Conservation (phyloP, 2,797 vertebrate species). For the Glossophaga mutica region DNA sequence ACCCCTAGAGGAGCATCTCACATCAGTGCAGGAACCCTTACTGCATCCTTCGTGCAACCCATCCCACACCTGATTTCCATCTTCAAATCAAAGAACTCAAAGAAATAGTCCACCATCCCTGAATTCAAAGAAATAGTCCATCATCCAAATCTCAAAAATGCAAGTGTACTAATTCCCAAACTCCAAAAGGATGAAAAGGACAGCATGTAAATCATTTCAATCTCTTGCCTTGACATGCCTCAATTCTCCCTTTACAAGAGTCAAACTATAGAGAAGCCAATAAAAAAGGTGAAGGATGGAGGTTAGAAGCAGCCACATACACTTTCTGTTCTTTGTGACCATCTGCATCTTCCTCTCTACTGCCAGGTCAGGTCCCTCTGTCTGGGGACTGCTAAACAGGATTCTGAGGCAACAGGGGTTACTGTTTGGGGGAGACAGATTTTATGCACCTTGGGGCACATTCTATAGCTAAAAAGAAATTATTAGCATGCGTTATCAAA, state of each 20-base stretch:
- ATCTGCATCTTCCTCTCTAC: background rate
- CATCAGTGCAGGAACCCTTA: background rate
- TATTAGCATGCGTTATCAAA: background rate
- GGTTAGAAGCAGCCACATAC: background rate
- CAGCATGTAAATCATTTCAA: background rate
- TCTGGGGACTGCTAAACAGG: background rate
- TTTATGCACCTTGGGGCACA: constrained; percentile 10
- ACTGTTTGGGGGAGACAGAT: background rate
- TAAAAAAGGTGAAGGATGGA: background rate
- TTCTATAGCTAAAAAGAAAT: constrained; percentile 46
- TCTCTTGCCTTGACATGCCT: background rate
- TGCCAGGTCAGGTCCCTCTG: background rate
- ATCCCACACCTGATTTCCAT: background rate
- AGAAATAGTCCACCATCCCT: background rate
- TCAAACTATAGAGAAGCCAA: background rate
- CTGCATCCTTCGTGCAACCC: background rate
- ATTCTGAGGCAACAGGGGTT: background rate
- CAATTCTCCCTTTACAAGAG: background rate
- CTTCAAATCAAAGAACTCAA: background rate
- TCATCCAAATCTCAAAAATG: background rate
- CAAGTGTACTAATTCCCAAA: background rate
- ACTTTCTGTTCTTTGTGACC: background rate
- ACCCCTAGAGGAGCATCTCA: background rate
- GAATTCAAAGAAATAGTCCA: background rate
- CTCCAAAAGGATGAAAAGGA: background rate